Conservation (phyloP, 2,888 invertebrate genomes). For the Lagria hirta region DNA sequence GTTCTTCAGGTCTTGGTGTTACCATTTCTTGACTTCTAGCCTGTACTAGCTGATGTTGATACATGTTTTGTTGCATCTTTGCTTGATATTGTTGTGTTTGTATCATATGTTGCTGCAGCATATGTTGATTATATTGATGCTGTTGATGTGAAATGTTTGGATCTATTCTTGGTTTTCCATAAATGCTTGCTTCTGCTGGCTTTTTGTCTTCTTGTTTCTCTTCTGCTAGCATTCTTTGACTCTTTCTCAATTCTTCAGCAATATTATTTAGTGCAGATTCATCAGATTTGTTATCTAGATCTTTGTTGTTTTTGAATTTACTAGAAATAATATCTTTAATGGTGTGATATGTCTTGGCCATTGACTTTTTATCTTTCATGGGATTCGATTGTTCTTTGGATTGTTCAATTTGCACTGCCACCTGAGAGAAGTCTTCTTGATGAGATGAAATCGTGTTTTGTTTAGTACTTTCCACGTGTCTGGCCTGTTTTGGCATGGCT, state of each 20-base stretch:
- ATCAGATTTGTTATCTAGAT: constrained; percentile 61
- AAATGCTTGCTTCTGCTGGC: constrained; percentile 60
- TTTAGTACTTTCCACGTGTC: constrained; percentile 48
- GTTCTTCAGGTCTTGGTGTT: constrained; percentile 52
- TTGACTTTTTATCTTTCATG: constrained; percentile 61
- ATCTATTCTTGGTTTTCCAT: constrained; percentile 62
- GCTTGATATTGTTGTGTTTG: constrained; percentile 45
- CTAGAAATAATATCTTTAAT: constrained; percentile 82
- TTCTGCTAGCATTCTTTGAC: constrained; percentile 49
- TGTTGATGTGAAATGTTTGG: constrained; percentile 43
- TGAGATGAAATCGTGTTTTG: constrained; percentile 46
- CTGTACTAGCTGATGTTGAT: constrained; percentile 46
- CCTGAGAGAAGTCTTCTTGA: constrained; percentile 42
- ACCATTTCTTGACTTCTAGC: constrained; percentile 62
- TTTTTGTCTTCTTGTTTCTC: constrained; percentile 43
- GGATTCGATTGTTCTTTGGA: constrained; percentile 49
- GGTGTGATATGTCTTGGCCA: constrained; percentile 78
- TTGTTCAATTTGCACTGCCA: constrained; percentile 62
- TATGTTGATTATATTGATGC: constrained; percentile 51
- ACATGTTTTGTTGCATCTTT: constrained; percentile 48
- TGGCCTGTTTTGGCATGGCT: constrained; percentile 48
- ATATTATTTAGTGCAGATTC: constrained; percentile 63
- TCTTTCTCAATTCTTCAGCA: constrained; percentile 60
- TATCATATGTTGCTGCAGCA: constrained; percentile 55
- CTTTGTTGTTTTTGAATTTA: constrained; percentile 68